Evolutionary conservation across 2,888 invertebrate species (phyloP).

Genomic region (Sericinus montela): DNA sequence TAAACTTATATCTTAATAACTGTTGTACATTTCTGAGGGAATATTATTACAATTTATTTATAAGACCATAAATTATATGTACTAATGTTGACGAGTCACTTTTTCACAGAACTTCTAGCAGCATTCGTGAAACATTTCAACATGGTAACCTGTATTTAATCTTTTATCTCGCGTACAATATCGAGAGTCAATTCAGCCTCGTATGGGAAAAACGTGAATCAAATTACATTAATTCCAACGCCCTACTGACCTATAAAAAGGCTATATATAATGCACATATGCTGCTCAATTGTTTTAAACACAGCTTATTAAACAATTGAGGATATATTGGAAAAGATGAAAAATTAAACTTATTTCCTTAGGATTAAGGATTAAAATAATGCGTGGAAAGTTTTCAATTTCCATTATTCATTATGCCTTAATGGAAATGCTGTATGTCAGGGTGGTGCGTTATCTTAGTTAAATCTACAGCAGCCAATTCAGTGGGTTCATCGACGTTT

Average conservation of each 20-base stretch:
- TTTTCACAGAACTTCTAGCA: no score
- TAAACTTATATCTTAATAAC: no score
- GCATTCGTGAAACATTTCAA: no score
- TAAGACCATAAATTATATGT: no score
- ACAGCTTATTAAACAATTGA: neutral
- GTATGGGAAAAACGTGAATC: slow-evolving; percentile 1
- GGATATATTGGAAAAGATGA: neutral
- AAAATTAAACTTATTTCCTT: slow-evolving; percentile 4
- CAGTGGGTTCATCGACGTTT: slow-evolving; percentile 7
- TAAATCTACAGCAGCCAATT: slow-evolving; percentile 8
- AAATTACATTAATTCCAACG: slow-evolving; percentile 6
- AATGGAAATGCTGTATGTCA: slow-evolving; percentile 8
- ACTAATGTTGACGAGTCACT: no score
- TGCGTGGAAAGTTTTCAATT: neutral
- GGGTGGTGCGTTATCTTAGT: slow-evolving; percentile 2
- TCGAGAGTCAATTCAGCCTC: neutral
- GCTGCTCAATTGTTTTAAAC: no score
- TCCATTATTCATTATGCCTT: slow-evolving; percentile 1
- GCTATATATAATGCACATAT: neutral
- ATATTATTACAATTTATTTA: no score
- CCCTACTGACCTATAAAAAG: slow-evolving; percentile 15
- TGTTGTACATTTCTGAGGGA: no score
- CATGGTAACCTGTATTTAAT: no score
- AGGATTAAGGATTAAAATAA: slow-evolving; percentile 5
- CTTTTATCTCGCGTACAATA: neutral